Base-by-base conservation (phyloP, 2,888 invertebrate species). In the Ormyrus thymus region DNA sequence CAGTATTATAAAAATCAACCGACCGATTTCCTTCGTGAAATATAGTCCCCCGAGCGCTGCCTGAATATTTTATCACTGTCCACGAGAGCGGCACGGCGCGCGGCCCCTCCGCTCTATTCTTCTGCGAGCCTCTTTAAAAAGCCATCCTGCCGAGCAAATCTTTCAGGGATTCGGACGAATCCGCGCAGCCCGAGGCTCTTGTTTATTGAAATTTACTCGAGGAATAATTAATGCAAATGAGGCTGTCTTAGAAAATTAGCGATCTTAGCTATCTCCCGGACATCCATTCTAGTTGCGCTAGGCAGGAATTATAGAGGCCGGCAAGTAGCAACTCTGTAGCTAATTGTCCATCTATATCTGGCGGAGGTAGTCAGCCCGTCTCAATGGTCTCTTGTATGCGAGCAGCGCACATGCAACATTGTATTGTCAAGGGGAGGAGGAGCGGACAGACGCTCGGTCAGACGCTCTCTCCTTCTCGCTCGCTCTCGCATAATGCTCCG, bases 1-100 rank as follows among this genome's bases (percentile, higher is more conserved):
- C 89, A 89, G 90, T 89, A 90, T 90, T 90, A 90, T 90, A 90
- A 90, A 90, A 90, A 90, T 90, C 90, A 90, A 90, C 89, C 90
- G 89, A 90, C 89, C 90, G 89, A 90, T 90, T 90, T 90, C 87
- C 89, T 88, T 86, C 87, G 86, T 90, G 87, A 90, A 89, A 89
- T 89, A 89, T 89, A 86, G 86, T 85, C 88, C 89, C 89, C 82
- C 81, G 86, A 86, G 85, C 86, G 85, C 84, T 86, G 87, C 86
- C 86, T 90, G 89, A 89, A 90, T 90, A 89, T 89, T 89, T 89
- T 89, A 89, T 88, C 87, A 86, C 85, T 87, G 89, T 89, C 89
- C 89, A 87, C 61, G 74, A 65, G 68, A 50, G 9, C 2, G 43
- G 10, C 29, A 11, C 8, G 13, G 13, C 62, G 29, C 46, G 50